Evolutionary conservation across 1,140 invertebrate genomes (phyloP), one percentile per base, ranked within the genome.

Genomic region (Gerris buenoi): DNA sequence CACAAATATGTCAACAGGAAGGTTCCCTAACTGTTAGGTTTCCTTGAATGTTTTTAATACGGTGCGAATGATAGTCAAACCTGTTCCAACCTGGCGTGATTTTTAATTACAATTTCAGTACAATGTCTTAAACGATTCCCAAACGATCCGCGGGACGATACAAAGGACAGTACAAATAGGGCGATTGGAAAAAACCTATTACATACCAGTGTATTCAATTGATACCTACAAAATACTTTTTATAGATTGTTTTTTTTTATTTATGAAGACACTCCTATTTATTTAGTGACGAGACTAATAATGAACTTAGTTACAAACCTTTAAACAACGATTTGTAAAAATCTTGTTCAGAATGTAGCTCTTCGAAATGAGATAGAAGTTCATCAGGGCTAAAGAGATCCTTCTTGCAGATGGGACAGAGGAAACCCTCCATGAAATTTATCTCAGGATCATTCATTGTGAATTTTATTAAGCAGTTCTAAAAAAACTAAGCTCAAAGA

Each of bases 331-430:
- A 89, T n/a, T 93, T 77, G 28, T 93, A 85, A 77, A 92, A 91
- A 74, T 91, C 88, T 75, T 95, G 91, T 75, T 94, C 91, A 70
- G 89, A 85, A 75, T 96, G 93, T 68, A 85, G 80, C 68, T 88
- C 87, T 76, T 95, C 90, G 79, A 95, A 96, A 77, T 96, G 93
- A 69, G 83, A 83, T 46, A 90, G 88, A 67, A 97, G 80, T 74
- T 90, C 85, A 65, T 83, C 82, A 5, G 90, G 85, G 23, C 90
- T 88, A 73, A 89, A 89, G 22, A 94, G 82, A 77, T 96, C 92
- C 60, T 86, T 86, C 79, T 91, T 88, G 75, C 94, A 97, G 74
- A 94, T 90, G 0, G 94, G 93, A 78, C 94, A 97, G 2, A 97
- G 80, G 75, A 96, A 95, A 5, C 94, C 94, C 77, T 97, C 93